Evolutionary conservation across 2,888 invertebrate species (phyloP), one percentile per base, ranked within the genome.

Genomic region (Bellardia bayeri): DNA sequence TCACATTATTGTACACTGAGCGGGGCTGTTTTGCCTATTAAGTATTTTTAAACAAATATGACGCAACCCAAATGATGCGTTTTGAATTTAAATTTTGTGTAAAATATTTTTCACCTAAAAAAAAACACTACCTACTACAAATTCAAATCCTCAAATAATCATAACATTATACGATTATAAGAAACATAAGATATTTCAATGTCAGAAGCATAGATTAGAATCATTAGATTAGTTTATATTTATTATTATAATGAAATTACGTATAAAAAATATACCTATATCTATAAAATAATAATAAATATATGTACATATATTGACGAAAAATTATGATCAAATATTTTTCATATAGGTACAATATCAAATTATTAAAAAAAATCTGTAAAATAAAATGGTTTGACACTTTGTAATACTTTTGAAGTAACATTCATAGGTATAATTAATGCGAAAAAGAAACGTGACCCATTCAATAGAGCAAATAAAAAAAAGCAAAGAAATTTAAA

Each of bases 1-100:
- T 79, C 61, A 58, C 14, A 79, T 80, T 82, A 30, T 49, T 54
- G 56, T 33, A 58, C 66, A 51, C n/a, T 64, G 45, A 69, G 49
- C 30, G 8, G 11, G 11, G 54, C 23, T 58, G 64, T 49, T 30
- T 72, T 82, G 74, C 37, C 40, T 72, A 68, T 58, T 54, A 42
- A 80, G 71, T n/a, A 66, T 75, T 83, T 76, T 63, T 37, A 66
- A 74, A 74, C 30, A 72, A 82, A 40, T 80, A 86, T 87, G 83
- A 87, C 83, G 86, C 49, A 87, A 87, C 71, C 56, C 54, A 61
- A 61, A 61, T 75, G 51, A 71, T 83, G 69, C 56, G 63, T 76
- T 75, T 83, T 72, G 61, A 80, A 75, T 79, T 71, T 83, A 37
- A 69, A 49, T 30, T 40, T 51, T 7, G 69, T 13, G 75, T 58